Conservation (phyloP, 2,888 invertebrate genomes). For the Antheraea yamamai region DNA sequence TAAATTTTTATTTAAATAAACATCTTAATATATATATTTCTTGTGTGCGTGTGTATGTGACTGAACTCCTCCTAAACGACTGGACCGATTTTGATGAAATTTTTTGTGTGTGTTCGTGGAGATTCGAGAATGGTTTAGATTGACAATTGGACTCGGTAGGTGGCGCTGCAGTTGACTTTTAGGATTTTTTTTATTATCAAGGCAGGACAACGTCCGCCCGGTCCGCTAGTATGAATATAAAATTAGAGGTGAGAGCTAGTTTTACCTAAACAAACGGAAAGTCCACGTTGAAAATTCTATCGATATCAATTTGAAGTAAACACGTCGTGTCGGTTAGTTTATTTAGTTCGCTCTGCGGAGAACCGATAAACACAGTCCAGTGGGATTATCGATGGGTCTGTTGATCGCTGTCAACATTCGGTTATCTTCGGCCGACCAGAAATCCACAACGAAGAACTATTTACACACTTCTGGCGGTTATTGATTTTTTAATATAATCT, state of each 20-base stretch:
- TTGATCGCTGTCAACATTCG: conserved; percentile 10
- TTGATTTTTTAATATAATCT: neutral
- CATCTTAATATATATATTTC: no score
- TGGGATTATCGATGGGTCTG: conserved; percentile 8
- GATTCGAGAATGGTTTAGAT: no score
- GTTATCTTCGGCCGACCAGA: conserved; percentile 1
- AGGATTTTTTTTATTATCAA: no score
- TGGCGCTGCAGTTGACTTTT: no score
- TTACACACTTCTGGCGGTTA: neutral
- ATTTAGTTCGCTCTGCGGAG: conserved; percentile 10
- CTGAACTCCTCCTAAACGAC: no score
- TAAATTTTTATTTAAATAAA: no score
- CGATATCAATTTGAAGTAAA: conserved; percentile 41
- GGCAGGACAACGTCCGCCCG: no score
- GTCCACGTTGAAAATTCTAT: conserved; percentile 28
- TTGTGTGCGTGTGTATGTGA: no score
- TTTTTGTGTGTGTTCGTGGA: no score
- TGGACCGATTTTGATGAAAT: no score
- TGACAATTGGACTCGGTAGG: no score
- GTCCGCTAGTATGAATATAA: no score
- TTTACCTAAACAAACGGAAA: conserved; percentile 24
- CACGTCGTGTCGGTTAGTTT: conserved; percentile 36
- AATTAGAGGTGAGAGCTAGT: neutral
- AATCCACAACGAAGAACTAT: neutral
- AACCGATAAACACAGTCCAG: conserved; percentile 14